These are phyloP conservation scores for Petaurus breviceps DNA, from an alignment of 2,113 vertebrate genomes.

Conservation along the genomic window DNA sequence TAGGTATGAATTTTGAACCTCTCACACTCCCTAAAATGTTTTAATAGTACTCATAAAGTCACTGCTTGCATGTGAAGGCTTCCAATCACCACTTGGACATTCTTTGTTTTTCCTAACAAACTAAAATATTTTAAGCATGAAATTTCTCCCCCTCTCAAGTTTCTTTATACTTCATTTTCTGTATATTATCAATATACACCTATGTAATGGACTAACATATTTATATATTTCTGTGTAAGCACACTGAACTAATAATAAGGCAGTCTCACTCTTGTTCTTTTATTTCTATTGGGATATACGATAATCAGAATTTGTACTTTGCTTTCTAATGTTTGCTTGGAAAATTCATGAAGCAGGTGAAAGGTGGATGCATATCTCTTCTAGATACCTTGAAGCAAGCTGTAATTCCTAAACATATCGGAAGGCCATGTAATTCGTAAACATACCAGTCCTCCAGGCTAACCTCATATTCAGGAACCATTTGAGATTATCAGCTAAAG, in stretches of 20 bases:
- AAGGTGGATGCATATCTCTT: slow-evolving; percentile 29
- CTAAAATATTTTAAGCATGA: background rate
- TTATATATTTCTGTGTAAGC: slow-evolving; percentile 26
- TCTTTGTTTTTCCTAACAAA: slow-evolving; percentile 41
- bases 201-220: background rate
- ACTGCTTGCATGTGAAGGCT: background rate
- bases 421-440: background rate
- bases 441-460: background rate
- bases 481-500: background rate
- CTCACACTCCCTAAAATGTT: slow-evolving; percentile 37
- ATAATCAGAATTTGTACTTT: background rate
- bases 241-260: background rate
- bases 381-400: slow-evolving; percentile 15
- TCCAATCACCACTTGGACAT: background rate
- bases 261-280: background rate
- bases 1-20: slow-evolving; percentile 25
- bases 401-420: background rate
- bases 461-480: background rate
- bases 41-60: background rate
- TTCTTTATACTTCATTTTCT: slow-evolving; percentile 9
- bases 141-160: background rate
- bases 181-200: background rate
- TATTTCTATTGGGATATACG: slow-evolving; percentile 19
- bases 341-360: slow-evolving; percentile 37
- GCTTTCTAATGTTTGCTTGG: background rate